Conservation (phyloP, 92 coral and sea anemone species). For the Porites evermanni region DNA sequence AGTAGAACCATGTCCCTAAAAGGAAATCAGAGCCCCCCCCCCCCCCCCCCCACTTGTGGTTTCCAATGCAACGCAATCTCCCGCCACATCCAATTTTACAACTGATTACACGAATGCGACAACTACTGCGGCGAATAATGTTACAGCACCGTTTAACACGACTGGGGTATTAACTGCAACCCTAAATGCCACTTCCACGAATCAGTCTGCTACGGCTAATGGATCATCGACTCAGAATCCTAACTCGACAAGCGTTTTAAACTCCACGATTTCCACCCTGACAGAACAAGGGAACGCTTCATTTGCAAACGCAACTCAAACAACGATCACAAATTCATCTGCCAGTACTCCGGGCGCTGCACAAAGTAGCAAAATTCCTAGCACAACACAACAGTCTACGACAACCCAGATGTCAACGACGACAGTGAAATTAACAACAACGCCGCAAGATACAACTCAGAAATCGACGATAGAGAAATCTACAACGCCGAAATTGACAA, state of each 20-base stretch:
- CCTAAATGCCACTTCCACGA: conserved; percentile 10
- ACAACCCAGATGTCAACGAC: conserved; percentile 19
- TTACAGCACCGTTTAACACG: neutral
- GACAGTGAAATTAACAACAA: conserved; percentile 10
- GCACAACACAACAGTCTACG: neutral
- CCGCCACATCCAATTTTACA: conserved; percentile 42
- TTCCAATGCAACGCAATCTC: conserved; percentile 44
- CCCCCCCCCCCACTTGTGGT: no score
- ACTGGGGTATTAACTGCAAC: neutral
- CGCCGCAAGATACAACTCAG: conserved; percentile 16
- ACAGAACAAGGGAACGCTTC: conserved; percentile 9
- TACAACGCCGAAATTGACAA: conserved; percentile 36
- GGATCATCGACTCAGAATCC: neutral
- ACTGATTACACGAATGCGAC: conserved; percentile 29
- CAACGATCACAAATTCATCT: neutral
- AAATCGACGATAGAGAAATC: conserved; percentile 29
- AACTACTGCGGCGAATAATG: neutral
- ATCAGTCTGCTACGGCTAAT: neutral
- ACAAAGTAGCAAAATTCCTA: neutral
- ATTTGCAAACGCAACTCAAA: neutral
- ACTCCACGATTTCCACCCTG: conserved; percentile 18
- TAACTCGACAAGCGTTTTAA: neutral
- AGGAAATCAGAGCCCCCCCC: no score
- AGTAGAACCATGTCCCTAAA: no score
- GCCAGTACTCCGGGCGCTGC: neutral